Evolutionary conservation across 2,888 invertebrate species (phyloP).

Genomic region (Drosophila subsilvestris): DNA sequence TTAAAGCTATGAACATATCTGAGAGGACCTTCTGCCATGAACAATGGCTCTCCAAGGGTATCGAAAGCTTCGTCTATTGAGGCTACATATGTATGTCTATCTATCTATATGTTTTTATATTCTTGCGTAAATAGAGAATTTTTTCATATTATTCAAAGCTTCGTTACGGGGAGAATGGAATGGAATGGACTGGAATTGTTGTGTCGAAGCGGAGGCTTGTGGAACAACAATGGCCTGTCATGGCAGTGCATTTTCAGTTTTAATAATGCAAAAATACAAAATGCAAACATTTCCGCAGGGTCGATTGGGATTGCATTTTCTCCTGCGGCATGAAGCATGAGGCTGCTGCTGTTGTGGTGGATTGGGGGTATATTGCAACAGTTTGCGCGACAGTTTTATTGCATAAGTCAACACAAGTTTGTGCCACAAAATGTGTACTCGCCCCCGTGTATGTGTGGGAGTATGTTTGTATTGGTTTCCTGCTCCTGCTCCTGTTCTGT

Average conservation of each 20-base stretch:
- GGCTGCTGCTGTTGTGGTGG: slow-evolving; percentile 20
- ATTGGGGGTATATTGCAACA: slow-evolving; percentile 55
- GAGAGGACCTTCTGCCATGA: background rate
- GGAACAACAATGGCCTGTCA: slow-evolving; percentile 52
- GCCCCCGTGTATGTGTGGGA: slow-evolving; percentile 24
- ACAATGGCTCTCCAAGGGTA: background rate
- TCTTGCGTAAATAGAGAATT: slow-evolving; percentile 69
- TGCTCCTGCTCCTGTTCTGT: slow-evolving; percentile 11
- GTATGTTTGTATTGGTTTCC: slow-evolving; percentile 16
- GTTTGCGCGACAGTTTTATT: slow-evolving; percentile 79
- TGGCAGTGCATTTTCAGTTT: slow-evolving; percentile 73
- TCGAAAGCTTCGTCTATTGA: background rate
- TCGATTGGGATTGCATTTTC: slow-evolving; percentile 48
- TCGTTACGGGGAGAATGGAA: background rate
- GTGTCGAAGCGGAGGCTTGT: background rate
- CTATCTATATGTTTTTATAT: background rate
- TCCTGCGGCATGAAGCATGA: background rate
- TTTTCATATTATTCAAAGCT: slow-evolving; percentile 66
- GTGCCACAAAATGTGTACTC: slow-evolving; percentile 56
- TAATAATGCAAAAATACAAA: slow-evolving; percentile 79
- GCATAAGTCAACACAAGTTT: slow-evolving; percentile 79
- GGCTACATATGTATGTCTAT: background rate
- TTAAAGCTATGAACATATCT: background rate
- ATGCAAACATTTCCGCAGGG: slow-evolving; percentile 76
- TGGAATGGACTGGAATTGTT: background rate